Evolutionary conservation across 2,113 vertebrate genomes (phyloP).

Genomic region (Oxygymnocypris stewartii): DNA sequence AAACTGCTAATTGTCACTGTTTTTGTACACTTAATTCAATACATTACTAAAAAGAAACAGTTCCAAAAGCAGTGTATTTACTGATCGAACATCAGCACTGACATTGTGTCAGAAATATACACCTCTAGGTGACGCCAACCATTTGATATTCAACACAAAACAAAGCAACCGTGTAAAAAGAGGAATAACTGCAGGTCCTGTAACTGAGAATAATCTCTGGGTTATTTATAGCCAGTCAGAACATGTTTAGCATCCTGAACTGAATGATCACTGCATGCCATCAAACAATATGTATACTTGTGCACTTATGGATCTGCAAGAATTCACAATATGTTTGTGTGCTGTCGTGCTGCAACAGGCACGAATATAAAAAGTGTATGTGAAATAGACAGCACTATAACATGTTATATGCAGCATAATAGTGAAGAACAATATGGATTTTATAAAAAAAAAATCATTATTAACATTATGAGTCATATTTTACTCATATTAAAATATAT

Average conservation of each 20-base stretch:
- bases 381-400: too few species aligned
- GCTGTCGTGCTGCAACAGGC: too few species aligned
- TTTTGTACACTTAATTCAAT: background rate
- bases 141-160: background rate
- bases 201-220: conserved; percentile 36
- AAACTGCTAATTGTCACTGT: background rate
- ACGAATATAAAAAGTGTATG: too few species aligned
- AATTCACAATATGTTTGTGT: too few species aligned
- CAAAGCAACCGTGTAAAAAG: background rate
- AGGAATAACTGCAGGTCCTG: conserved; percentile 26
- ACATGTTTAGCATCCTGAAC: conserved; percentile 12
- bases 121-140: conserved; percentile 44
- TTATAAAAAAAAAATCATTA: too few species aligned
- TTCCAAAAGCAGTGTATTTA: background rate
- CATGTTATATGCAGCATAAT: too few species aligned
- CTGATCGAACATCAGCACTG: background rate
- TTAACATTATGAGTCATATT: too few species aligned
- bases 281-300: background rate
- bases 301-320: background rate
- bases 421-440: too few species aligned
- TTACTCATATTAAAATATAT: too few species aligned
- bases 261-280: conserved; percentile 12
- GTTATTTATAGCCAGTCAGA: conserved; percentile 34
- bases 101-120: background rate
- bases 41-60: background rate